A percentile compares a stretch with the other conserved stretches of the same genome.
These are phyloP conservation scores for Dysidea cf. avara DNA, from an alignment of 37 sponge, comb jelly and placozoan species.

Conservation along the genomic window DNA sequence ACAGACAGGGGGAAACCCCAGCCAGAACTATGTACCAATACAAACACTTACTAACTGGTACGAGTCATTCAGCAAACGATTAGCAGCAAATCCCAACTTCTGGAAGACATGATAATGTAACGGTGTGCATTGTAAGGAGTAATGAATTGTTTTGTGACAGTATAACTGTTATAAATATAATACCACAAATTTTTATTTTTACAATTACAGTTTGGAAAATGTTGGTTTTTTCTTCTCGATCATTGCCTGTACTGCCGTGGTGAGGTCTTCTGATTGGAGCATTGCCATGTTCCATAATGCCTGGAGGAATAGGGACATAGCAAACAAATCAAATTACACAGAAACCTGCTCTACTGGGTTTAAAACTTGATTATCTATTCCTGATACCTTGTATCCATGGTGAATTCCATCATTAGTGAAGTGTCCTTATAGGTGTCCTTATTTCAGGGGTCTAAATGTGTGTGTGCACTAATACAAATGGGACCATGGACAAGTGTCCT, in stretches of 20 bases:
- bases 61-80: slow-evolving; percentile 58
- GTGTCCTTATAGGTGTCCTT: no score
- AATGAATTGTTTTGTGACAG: no score
- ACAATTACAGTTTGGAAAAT: slow-evolving; percentile 77
- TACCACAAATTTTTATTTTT: neutral
- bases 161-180: no score
- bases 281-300: slow-evolving; percentile 82
- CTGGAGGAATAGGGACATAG: no score
- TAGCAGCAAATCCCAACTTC: slow-evolving; percentile 76
- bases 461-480: no score
- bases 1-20: slow-evolving; percentile 29
- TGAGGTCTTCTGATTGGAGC: slow-evolving; percentile 83
- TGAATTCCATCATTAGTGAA: no score
- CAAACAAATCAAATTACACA: neutral
- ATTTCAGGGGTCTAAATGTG: no score
- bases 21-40: slow-evolving; percentile 65
- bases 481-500: no score
- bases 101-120: no score
- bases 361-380: no score
- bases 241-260: slow-evolving; percentile 57
- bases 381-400: no score
- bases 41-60: slow-evolving; percentile 70
- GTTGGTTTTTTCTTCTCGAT: slow-evolving; percentile 68
- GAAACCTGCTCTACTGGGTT: neutral
- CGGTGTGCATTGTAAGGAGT: no score